phyloP scores from a whole-genome alignment of 2,888 invertebrate species.

The Philaethria dido region DNA sequence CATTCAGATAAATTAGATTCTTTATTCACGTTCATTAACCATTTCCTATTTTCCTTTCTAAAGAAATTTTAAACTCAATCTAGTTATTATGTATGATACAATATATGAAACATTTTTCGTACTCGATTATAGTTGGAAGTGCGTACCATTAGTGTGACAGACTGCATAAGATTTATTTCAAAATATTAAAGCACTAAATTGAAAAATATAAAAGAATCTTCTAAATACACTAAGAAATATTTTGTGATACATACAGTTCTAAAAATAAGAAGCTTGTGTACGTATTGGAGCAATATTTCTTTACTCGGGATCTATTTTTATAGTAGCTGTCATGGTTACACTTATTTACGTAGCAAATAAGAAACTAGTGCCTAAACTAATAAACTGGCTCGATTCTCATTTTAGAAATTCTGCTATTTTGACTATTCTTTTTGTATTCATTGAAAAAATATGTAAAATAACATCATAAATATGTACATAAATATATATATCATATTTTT shows the following conservation, averaged over 20 bases:
- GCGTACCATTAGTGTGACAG: conserved; percentile 54
- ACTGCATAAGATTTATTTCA: conserved; percentile 59
- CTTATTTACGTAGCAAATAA: neutral
- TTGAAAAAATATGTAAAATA: too few species aligned
- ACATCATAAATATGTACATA: too few species aligned
- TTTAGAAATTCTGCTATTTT: too few species aligned
- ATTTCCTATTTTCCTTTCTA: neutral
- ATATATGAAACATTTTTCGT: conserved; percentile 52
- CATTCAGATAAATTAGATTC: neutral
- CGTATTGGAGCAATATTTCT: neutral
- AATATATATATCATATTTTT: too few species aligned
- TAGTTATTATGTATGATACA: neutral
- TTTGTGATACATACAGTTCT: neutral
- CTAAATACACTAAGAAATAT: neutral
- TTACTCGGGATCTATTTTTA: conserved; percentile 1
- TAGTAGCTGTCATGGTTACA: conserved; percentile 6
- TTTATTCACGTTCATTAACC: neutral
- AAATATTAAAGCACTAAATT: conserved; percentile 50
- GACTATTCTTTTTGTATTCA: too few species aligned
- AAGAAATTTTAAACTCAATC: neutral
- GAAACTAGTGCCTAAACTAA: neutral
- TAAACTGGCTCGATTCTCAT: too few species aligned
- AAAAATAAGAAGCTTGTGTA: conserved; percentile 5
- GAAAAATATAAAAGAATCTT: conserved; percentile 17
- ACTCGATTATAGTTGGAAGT: conserved; percentile 56